Evolutionary conservation across 2,797 vertebrate species (phyloP).

Genomic region (Oophaga sylvatica): DNA sequence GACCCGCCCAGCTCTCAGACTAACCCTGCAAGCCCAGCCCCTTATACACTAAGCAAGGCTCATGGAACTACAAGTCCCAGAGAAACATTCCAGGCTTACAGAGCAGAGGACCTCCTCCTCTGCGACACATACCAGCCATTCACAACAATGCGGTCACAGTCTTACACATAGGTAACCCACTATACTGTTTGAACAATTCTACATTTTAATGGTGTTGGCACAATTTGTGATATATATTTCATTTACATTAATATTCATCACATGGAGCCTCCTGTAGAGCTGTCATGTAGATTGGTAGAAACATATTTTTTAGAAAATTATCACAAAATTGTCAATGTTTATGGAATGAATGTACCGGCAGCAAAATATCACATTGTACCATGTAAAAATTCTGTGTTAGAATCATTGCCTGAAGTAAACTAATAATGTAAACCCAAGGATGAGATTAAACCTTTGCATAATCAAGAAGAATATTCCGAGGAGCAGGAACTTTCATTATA

Average conservation of each 20-base stretch:
- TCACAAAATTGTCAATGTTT: slow-evolving; percentile 1
- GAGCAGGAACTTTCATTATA: slow-evolving; percentile 23
- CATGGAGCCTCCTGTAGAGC: not conserved
- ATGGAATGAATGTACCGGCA: slow-evolving; percentile 28
- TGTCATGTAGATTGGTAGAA: slow-evolving; percentile 11
- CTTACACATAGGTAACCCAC: too few species aligned
- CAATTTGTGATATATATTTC: not conserved
- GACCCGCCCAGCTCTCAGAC: too few species aligned
- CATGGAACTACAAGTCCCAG: too few species aligned
- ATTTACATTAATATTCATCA: slow-evolving; percentile 28
- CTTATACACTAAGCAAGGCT: too few species aligned
- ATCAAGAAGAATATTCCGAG: slow-evolving; percentile 32
- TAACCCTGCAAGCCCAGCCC: too few species aligned
- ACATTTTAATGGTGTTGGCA: not conserved
- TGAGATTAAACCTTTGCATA: slow-evolving; percentile 50
- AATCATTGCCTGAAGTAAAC: slow-evolving; percentile 43
- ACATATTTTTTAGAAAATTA: slow-evolving; percentile 5
- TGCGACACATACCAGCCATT: too few species aligned
- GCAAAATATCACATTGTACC: slow-evolving; percentile 25
- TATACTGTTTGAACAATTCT: not conserved
- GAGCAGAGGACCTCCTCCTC: too few species aligned
- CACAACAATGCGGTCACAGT: too few species aligned
- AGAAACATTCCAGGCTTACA: too few species aligned
- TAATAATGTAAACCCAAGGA: slow-evolving; percentile 46
- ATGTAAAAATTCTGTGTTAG: slow-evolving; percentile 36